These are phyloP conservation scores for Vespertilio murinus DNA, from an alignment of 2,797 vertebrate genomes.

Conservation along the genomic window DNA sequence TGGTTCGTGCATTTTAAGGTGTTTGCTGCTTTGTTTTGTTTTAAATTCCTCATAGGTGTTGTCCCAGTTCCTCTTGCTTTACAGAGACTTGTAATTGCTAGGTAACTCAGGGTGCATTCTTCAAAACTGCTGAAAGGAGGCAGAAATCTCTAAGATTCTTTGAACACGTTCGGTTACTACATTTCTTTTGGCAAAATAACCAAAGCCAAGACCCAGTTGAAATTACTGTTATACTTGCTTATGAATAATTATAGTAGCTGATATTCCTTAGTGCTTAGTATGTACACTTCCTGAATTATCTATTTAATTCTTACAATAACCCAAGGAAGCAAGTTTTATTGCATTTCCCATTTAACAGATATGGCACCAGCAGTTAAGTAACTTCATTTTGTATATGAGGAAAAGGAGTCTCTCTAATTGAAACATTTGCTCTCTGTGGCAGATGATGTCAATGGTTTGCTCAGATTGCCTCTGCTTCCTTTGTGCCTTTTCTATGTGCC, in stretches of 20 bases:
- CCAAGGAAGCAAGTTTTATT: neutral
- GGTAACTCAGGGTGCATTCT: slow-evolving; percentile 25
- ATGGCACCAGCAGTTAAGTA: neutral
- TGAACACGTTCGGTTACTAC: neutral
- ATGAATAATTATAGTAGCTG: neutral
- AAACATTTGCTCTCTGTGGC: neutral
- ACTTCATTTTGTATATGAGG: neutral
- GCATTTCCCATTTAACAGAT: neutral
- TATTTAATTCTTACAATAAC: neutral
- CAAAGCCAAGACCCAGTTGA: neutral
- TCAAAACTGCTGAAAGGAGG: neutral
- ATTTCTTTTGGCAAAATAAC: neutral
- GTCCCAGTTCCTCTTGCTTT: neutral
- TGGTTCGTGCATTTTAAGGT: neutral
- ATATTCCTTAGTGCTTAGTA: neutral
- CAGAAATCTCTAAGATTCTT: neutral
- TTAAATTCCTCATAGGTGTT: neutral
- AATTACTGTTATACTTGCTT: slow-evolving; percentile 25
- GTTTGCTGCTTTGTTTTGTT: neutral
- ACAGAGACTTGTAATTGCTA: slow-evolving; percentile 13
- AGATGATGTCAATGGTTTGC: neutral
- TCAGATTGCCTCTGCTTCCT: neutral
- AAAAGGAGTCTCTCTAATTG: neutral
- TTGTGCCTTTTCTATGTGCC: neutral
- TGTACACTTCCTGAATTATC: neutral